Evolutionary conservation across 1,140 invertebrate genomes (phyloP), one percentile per base, ranked within the genome.

Genomic region (Chironomus striatipennis): DNA sequence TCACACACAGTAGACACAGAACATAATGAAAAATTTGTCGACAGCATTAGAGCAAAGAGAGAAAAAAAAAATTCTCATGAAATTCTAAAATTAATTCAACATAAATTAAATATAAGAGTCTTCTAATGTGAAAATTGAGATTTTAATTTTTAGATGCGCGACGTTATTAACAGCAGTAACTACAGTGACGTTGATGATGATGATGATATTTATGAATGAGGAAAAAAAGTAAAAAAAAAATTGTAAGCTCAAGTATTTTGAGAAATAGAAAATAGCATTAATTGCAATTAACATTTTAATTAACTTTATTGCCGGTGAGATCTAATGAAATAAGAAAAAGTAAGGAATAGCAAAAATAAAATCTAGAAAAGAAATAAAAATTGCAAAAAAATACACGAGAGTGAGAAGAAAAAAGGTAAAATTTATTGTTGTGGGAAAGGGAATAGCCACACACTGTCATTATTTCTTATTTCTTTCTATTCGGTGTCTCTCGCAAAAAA

Each of bases 211-310:
- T 57, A 57, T 57, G 47, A 57, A 57, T 57, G 47, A 57, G 47
- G 47, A 57, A 57, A 12, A 47, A n/a, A n/a, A 8, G 43, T 8
- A 47, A 47, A 15, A 47, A 47, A 47, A 47, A 8, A 47, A 47
- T 15, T 47, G 12, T 57, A 15, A 47, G 8, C 12, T n/a, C n/a
- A 12, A n/a, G 12, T 15, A n/a, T 57, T n/a, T 57, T n/a, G 47
- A 57, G 47, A 57, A 57, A 57, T 57, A 57, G 47, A 12, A 34
- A 34, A 34, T 34, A 34, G 47, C 47, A 57, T 57, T 57, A 57
- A 57, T 57, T 57, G 47, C 47, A 57, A 57, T 57, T 57, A 57
- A 57, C 47, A 57, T 57, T 57, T 57, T 57, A 57, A 57, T 57
- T 57, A 57, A 57, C 47, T 57, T 57, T 57, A 57, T 57, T 57